A percentile compares a stretch with the other conserved stretches of the same genome.
Evolutionary conservation across 35 echinoderm and acorn worm species (phyloP).

Genomic region (Ophioderma brevispina): DNA sequence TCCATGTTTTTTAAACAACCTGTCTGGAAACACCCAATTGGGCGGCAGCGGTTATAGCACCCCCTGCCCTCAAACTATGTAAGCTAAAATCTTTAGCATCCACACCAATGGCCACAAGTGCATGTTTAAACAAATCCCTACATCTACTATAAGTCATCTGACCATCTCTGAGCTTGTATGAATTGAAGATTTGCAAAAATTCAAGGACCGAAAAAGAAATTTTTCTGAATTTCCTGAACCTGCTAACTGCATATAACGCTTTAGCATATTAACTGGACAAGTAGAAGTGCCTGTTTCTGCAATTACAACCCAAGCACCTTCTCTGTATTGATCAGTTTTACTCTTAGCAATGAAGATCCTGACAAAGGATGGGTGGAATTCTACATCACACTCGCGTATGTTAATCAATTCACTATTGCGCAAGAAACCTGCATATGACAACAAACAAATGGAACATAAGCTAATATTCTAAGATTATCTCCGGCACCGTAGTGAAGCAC

Average conservation of each 20-base stretch:
- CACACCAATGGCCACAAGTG: not conserved
- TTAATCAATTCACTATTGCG: not conserved
- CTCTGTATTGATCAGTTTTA: constrained; percentile 24
- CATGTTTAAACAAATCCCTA: constrained; percentile 22
- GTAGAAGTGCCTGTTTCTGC: not conserved
- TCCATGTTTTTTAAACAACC: not conserved
- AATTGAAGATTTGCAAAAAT: not conserved
- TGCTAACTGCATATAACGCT: not conserved
- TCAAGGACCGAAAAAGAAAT: not conserved
- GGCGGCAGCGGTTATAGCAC: constrained; percentile 6
- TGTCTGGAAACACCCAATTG: not conserved
- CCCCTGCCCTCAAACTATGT: constrained; percentile 16
- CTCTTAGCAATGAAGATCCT: not conserved
- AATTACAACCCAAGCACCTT: not conserved
- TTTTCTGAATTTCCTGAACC: not conserved
- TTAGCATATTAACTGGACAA: not conserved
- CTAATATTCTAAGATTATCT: not conserved
- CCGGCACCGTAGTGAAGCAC: not conserved
- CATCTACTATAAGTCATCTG: not conserved
- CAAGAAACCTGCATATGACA: not conserved
- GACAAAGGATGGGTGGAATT: not conserved
- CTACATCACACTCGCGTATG: not conserved
- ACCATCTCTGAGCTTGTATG: not conserved
- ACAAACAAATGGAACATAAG: not conserved
- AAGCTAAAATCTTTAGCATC: not conserved